A percentile compares a stretch with the other conserved stretches of the same genome.
These are phyloP conservation scores for Conistra vaccinii DNA, from an alignment of 2,888 invertebrate species.

Conservation along the genomic window DNA sequence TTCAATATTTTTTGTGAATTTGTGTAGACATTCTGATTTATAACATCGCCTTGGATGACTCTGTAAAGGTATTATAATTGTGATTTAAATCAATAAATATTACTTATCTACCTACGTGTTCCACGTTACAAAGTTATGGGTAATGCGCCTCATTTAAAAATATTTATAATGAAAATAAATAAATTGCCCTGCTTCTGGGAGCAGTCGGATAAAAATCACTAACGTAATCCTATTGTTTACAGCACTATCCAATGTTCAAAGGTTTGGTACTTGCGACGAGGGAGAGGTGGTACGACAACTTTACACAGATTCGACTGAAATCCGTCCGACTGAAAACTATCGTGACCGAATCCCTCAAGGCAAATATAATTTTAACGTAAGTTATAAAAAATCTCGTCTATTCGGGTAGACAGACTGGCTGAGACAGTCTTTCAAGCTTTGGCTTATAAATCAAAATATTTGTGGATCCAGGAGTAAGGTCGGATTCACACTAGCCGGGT, in stretches of 20 bases:
- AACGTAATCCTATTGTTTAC: constrained; percentile 5
- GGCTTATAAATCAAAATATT: too few relatives aligned
- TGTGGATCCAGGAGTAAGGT: neutral
- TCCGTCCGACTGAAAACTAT: fast-evolving
- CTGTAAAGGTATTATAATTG: too few relatives aligned
- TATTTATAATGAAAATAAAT: too few relatives aligned
- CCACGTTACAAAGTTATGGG: too few relatives aligned
- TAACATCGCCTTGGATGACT: too few relatives aligned
- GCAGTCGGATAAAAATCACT: neutral
- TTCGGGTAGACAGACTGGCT: too few relatives aligned
- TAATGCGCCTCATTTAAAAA: too few relatives aligned
- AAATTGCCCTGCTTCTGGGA: neutral
- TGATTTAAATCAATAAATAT: too few relatives aligned
- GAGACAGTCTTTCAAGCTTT: neutral
- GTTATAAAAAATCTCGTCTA: neutral
- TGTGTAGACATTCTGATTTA: too few relatives aligned
- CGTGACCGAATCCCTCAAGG: neutral
- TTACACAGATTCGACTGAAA: constrained; percentile 68
- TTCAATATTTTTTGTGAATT: too few relatives aligned
- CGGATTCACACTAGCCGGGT: neutral
- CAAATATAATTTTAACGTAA: constrained; percentile 10
- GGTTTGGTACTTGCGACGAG: constrained; percentile 75
- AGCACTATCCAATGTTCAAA: constrained; percentile 70
- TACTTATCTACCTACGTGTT: too few relatives aligned
- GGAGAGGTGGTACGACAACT: constrained; percentile 71